A percentile compares a stretch with the other conserved stretches of the same genome.
Evolutionary conservation across 2,797 vertebrate species (phyloP).

Genomic region (Gallinago nigripennis): DNA sequence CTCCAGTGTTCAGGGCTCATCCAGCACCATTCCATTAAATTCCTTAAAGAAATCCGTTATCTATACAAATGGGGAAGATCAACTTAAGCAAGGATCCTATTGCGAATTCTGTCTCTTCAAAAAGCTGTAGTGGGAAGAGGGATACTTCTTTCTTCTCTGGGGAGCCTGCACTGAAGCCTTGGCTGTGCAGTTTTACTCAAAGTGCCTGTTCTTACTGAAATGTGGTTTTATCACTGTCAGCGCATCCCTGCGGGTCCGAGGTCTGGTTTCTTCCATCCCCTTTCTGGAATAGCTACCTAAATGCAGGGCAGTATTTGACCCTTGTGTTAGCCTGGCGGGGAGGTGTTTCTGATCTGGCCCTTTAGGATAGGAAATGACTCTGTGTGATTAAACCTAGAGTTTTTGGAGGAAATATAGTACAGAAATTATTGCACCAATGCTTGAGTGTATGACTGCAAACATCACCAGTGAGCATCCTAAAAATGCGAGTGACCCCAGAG

Average conservation of each 20-base stretch:
- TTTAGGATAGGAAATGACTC: background rate
- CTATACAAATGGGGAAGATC: accelerated
- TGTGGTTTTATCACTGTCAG: background rate
- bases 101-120: background rate
- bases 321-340: background rate
- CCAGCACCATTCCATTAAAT: background rate
- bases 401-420: background rate
- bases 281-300: background rate
- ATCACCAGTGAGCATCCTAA: background rate
- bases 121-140: background rate
- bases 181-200: background rate
- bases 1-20: background rate
- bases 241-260: background rate
- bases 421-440: background rate
- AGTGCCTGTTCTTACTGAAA: background rate
- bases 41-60: background rate
- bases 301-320: background rate
- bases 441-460: background rate
- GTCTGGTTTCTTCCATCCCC: background rate
- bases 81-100: background rate
- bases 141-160: background rate
- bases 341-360: background rate
- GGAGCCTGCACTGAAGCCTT: background rate
- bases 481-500: background rate
- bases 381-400: background rate